Evolutionary conservation across 2,113 vertebrate genomes (phyloP).

Genomic region (Pterocles orientalis): DNA sequence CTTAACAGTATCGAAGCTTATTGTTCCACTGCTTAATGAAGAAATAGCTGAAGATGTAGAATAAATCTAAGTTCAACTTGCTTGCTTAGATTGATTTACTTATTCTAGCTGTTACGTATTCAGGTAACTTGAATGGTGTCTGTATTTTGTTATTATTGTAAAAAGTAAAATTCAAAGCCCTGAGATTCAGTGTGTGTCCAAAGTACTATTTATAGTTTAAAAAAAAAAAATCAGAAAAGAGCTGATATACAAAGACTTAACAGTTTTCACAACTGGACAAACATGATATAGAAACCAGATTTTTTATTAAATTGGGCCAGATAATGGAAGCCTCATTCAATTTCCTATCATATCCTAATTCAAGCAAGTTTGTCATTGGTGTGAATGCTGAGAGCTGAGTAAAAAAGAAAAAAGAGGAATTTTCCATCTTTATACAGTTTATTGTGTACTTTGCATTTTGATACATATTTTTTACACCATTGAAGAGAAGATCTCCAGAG

Average conservation of each 20-base stretch:
- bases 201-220: background rate
- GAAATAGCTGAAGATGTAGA: background rate
- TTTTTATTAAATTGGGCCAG: background rate
- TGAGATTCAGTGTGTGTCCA: background rate
- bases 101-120: background rate
- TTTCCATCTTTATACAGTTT: background rate
- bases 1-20: background rate
- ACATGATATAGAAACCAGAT: background rate
- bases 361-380: background rate
- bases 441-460: background rate
- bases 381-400: background rate
- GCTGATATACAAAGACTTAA: background rate
- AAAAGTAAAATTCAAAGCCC: background rate
- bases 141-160: background rate
- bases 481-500: background rate
- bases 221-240: background rate
- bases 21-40: background rate
- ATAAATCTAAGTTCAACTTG: background rate
- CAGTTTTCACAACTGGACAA: background rate
- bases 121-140: background rate
- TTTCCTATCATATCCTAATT: background rate
- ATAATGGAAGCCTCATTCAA: accelerated
- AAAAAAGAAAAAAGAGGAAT: background rate
- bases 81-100: background rate
- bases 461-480: background rate